These are phyloP conservation scores for Drosophila ficusphila DNA, from an alignment of 1,140 invertebrate genomes.

Conservation along the genomic window DNA sequence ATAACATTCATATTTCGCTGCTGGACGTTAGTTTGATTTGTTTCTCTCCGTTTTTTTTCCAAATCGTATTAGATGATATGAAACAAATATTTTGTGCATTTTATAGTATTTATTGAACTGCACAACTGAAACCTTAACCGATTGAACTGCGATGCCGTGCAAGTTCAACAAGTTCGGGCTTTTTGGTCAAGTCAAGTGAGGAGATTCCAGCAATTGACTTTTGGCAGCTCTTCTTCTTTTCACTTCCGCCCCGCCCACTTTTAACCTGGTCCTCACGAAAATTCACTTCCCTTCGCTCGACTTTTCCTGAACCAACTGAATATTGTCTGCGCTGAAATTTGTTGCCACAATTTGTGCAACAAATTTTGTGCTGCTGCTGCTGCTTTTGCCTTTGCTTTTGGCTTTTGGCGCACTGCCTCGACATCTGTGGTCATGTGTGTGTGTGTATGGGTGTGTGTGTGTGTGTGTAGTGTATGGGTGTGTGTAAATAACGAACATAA, in stretches of 20 bases:
- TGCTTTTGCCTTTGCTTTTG: neutral
- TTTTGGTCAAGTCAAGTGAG: constrained; percentile 34
- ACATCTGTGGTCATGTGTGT: constrained; percentile 22
- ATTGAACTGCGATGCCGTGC: neutral
- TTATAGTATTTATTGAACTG: constrained; percentile 11
- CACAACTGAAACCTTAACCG: neutral
- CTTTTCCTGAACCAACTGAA: constrained; percentile 28
- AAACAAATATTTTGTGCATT: constrained; percentile 14
- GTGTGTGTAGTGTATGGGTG: constrained; percentile 22
- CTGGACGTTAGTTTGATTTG: neutral
- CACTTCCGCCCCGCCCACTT: neutral
- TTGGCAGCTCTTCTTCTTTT: constrained; percentile 27
- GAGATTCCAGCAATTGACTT: constrained; percentile 44
- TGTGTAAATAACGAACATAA: constrained; percentile 61
- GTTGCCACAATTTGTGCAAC: constrained; percentile 56
- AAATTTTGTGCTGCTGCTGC: constrained; percentile 39
- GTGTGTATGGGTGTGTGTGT: constrained; percentile 1
- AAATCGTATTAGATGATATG: too few species aligned
- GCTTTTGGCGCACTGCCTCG: constrained; percentile 29
- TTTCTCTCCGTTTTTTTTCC: neutral
- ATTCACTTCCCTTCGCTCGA: neutral
- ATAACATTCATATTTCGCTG: constrained; percentile 3
- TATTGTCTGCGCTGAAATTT: constrained; percentile 54
- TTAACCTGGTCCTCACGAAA: neutral
- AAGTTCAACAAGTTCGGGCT: constrained; percentile 34